Conservation (phyloP, 2,113 vertebrate species). For the Okapia johnstoni region DNA sequence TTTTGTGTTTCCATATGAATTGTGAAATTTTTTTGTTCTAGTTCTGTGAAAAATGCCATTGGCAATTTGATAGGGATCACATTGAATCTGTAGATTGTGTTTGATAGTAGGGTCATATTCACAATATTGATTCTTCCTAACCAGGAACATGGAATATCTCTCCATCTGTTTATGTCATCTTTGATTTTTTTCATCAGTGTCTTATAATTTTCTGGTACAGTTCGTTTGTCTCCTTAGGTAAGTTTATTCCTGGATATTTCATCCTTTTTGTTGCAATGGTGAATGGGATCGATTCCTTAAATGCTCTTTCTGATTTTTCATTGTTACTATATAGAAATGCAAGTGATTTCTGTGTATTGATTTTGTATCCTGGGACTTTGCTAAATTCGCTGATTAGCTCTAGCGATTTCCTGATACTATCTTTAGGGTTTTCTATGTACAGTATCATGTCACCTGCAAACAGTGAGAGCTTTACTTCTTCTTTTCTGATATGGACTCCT, state of each 20-base stretch:
- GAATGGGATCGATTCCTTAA: neutral
- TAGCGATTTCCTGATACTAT: neutral
- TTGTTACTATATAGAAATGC: neutral
- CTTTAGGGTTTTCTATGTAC: neutral
- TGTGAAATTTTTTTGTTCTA: neutral
- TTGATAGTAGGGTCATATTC: neutral
- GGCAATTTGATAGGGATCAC: neutral
- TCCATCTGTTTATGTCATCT: neutral
- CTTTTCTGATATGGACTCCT: neutral
- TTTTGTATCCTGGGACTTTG: neutral
- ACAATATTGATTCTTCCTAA: neutral
- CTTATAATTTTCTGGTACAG: neutral
- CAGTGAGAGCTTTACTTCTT: neutral
- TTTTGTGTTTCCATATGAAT: neutral
- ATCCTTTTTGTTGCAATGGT: neutral
- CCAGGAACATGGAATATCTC: neutral
- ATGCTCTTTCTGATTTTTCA: neutral
- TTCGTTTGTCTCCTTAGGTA: neutral
- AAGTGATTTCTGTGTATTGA: neutral
- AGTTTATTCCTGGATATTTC: neutral
- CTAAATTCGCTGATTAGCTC: neutral
- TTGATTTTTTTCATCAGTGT: neutral
- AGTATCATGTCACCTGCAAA: neutral
- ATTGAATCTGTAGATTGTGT: neutral
- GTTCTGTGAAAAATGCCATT: neutral